Conservation (phyloP, 2,797 vertebrate genomes). For the Intellagama lesueurii region DNA sequence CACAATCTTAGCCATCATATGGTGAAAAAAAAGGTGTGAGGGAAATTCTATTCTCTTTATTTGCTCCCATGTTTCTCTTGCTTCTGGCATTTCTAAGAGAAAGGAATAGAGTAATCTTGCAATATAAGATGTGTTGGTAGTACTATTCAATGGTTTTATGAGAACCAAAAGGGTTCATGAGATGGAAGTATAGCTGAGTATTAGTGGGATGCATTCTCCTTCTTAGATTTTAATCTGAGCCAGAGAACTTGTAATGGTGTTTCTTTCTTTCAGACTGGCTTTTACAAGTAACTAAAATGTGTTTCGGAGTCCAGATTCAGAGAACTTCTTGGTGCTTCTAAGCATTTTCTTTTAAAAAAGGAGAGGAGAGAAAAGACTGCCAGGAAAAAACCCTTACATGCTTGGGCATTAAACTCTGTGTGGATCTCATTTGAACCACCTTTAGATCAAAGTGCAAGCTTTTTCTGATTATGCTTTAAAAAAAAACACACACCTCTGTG, state of each 20-base stretch:
- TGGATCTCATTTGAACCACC: slow-evolving; percentile 77
- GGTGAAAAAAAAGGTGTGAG: too few species aligned
- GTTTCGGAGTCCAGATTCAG: not conserved
- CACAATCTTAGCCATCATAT: too few species aligned
- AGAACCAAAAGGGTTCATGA: too few species aligned
- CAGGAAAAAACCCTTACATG: slow-evolving; percentile 59
- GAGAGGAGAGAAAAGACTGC: not conserved
- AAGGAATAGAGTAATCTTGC: not conserved
- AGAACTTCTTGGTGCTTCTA: not conserved
- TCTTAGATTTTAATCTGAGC: not conserved
- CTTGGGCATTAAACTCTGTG: slow-evolving; percentile 66
- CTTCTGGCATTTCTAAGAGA: not conserved
- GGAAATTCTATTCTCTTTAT: not conserved
- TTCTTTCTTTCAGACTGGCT: not conserved
- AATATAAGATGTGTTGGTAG: too few species aligned
- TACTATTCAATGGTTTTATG: not conserved
- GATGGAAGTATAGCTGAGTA: not conserved
- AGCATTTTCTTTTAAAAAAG: not conserved
- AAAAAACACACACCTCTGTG: slow-evolving; percentile 17
- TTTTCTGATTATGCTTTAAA: slow-evolving; percentile 76
- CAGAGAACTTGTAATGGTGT: not conserved
- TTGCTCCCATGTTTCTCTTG: not conserved
- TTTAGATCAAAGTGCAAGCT: slow-evolving; percentile 79
- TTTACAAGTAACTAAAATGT: not conserved
- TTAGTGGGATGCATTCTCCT: not conserved